phyloP scores from a whole-genome alignment of 2,113 vertebrate species.

The Prolemur simus region DNA sequence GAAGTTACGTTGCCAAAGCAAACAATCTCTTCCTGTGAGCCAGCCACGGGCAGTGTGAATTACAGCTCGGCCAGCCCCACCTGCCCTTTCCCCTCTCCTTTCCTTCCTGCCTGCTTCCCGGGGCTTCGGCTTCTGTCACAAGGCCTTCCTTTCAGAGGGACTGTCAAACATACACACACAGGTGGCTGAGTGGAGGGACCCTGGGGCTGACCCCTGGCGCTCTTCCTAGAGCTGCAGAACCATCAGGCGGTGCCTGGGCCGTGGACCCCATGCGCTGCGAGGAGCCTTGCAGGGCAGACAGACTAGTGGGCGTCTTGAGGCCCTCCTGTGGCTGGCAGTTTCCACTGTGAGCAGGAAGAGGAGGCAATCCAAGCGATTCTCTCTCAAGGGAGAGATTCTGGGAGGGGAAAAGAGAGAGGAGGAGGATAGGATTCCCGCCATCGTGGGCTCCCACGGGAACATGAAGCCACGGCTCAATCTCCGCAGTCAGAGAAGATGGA shows the following conservation, averaged over 20 bases:
- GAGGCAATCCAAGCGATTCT: not conserved
- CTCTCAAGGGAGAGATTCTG: not conserved
- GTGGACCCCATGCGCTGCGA: not conserved
- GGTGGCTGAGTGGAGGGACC: constrained; percentile 66
- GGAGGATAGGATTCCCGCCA: too few relatives aligned
- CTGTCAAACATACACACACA: constrained; percentile 62
- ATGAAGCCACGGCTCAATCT: fast-evolving
- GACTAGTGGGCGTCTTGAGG: too few relatives aligned
- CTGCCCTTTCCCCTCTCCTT: constrained; percentile 87
- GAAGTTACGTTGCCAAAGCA: constrained; percentile 83
- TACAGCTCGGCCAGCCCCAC: constrained; percentile 82
- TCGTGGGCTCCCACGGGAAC: not conserved
- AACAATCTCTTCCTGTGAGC: constrained; percentile 84
- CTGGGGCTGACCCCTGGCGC: not conserved
- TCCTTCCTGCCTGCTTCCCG: constrained; percentile 87
- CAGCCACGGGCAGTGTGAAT: constrained; percentile 80
- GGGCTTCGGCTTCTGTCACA: constrained; percentile 75
- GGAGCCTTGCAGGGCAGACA: not conserved
- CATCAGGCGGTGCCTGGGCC: not conserved
- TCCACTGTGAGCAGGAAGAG: not conserved
- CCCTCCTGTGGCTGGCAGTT: not conserved
- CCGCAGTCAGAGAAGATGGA: not conserved
- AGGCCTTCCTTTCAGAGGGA: constrained; percentile 75
- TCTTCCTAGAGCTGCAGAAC: not conserved
- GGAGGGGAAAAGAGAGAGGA: not conserved